These are phyloP conservation scores for Rhinoraja longicauda DNA, from an alignment of 2,797 vertebrate genomes.

Conservation along the genomic window DNA sequence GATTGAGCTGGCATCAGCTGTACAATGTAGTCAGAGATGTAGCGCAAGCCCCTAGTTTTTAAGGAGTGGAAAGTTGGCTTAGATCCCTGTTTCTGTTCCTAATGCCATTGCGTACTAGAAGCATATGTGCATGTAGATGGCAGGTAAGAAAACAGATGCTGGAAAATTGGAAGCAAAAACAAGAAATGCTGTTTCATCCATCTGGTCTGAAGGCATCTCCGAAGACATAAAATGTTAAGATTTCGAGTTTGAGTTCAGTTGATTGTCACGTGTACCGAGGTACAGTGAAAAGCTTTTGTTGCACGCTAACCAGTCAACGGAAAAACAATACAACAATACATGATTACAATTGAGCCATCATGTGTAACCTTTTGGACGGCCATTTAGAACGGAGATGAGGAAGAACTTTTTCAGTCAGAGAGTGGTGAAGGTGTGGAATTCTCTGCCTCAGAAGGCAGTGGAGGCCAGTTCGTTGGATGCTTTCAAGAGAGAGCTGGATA, in stretches of 20 bases:
- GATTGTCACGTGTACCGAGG: no score
- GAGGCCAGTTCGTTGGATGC: no score
- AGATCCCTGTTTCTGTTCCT: neutral
- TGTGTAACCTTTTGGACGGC: neutral
- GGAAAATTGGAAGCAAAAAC: neutral
- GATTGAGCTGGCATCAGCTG: neutral
- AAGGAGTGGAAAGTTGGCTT: conserved; percentile 8
- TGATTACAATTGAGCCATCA: neutral
- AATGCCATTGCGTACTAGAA: neutral
- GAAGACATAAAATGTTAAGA: neutral
- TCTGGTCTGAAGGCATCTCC: neutral
- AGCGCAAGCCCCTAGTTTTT: neutral
- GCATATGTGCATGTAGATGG: neutral
- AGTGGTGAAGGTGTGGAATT: no score
- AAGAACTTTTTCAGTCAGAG: no score
- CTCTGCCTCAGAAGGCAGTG: no score
- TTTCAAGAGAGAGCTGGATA: no score
- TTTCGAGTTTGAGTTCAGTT: neutral
- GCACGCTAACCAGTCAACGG: no score
- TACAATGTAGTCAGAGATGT: neutral
- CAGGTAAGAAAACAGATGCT: conserved; percentile 22
- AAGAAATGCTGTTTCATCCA: neutral
- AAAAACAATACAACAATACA: no score
- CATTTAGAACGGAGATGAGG: no score
- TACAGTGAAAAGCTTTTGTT: no score